These are phyloP conservation scores for Actinostola sp. DNA, from an alignment of 92 coral and sea anemone genomes.

Conservation along the genomic window DNA sequence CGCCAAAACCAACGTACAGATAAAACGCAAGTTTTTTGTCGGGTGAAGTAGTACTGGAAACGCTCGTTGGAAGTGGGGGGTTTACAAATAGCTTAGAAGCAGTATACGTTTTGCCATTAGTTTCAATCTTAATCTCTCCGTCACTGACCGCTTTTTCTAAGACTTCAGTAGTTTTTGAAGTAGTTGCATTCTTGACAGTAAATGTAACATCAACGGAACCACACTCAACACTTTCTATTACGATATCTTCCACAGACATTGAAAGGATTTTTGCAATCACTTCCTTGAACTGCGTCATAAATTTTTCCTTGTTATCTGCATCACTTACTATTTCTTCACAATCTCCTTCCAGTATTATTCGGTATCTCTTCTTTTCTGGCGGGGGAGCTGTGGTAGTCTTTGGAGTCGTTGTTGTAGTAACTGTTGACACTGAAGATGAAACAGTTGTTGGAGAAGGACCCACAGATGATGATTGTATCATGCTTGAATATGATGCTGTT, in stretches of 20 bases:
- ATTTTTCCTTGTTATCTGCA: slow-evolving; percentile 5
- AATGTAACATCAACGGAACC: slow-evolving; percentile 80
- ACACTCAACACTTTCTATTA: slow-evolving; percentile 39
- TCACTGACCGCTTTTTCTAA: slow-evolving; percentile 47
- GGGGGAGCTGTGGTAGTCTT: slow-evolving; percentile 4
- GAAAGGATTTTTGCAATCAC: slow-evolving; percentile 24
- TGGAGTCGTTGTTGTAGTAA: neutral
- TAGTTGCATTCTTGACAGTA: slow-evolving; percentile 52
- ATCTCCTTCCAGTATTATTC: slow-evolving; percentile 43
- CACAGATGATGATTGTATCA: neutral
- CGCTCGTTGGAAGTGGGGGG: slow-evolving; percentile 16
- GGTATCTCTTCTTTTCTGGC: slow-evolving; percentile 10
- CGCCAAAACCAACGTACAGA: slow-evolving; percentile 83
- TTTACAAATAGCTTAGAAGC: slow-evolving; percentile 36
- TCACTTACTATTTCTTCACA: slow-evolving; percentile 36
- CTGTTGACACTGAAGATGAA: no score
- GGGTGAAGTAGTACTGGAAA: slow-evolving; percentile 5
- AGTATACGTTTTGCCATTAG: slow-evolving; percentile 28
- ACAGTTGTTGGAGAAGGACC: neutral
- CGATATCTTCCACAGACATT: slow-evolving; percentile 28
- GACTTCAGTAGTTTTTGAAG: slow-evolving; percentile 38
- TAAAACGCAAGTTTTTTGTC: slow-evolving; percentile 59
- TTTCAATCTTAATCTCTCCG: slow-evolving; percentile 34
- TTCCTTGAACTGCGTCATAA: slow-evolving; percentile 26
- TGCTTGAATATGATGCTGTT: neutral